Evolutionary conservation across 1,140 invertebrate species (phyloP).

Genomic region (honey bee (Apis mellifera)): Amel_HAv3.1 CM009940.2:6574501-6575000

Average conservation of each 20-base stretch:
- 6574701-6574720: too few species aligned
- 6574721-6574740: background rate
- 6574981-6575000: background rate
- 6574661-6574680: too few species aligned
- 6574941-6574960: background rate
- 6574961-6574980: background rate
- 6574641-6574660: too few species aligned
- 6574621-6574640: too few species aligned
- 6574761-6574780: background rate
- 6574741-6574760: background rate
- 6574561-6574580: too few species aligned
- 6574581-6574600: too few species aligned
- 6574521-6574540: too few species aligned
- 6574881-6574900: constrained; percentile 19
- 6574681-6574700: too few species aligned
- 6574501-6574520: background rate
- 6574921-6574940: constrained; percentile 14
- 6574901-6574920: background rate
- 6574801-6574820: too few species aligned
- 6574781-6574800: background rate
- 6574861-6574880: constrained; percentile 25
- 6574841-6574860: background rate
- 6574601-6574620: too few species aligned
- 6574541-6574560: too few species aligned
- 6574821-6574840: constrained; percentile 7